These are phyloP conservation scores for Bubo blakistoni DNA, from an alignment of 2,113 vertebrate genomes.

Conservation along the genomic window DNA sequence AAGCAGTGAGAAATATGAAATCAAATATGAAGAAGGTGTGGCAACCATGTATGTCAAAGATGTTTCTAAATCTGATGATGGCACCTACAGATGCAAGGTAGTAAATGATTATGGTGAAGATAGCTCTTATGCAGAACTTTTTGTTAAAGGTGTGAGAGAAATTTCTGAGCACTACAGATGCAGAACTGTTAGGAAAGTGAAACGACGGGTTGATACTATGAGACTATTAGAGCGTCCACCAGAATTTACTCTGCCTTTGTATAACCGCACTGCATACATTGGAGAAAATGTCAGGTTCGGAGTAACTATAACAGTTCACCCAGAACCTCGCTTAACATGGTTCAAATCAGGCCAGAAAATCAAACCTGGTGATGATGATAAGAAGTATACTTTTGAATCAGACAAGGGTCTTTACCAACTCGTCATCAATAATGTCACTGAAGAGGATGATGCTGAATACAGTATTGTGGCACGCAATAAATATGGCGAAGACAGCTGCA, in stretches of 20 bases:
- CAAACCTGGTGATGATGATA: constrained; percentile 88
- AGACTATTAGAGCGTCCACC: constrained; percentile 93
- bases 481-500: constrained; percentile 95
- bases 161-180: constrained; percentile 86
- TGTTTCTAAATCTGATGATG: constrained; percentile 88
- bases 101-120: constrained; percentile 96
- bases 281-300: constrained; percentile 91
- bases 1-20: constrained; percentile 88
- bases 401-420: constrained; percentile 97
- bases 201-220: constrained; percentile 89
- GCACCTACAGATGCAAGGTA: constrained; percentile 95
- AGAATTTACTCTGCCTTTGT: constrained; percentile 95
- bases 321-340: constrained; percentile 94
- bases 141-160: constrained; percentile 87
- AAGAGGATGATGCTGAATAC: constrained; percentile 92
- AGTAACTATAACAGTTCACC: constrained; percentile 97
- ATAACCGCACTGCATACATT: constrained; percentile 87
- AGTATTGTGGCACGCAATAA: constrained; percentile 90
- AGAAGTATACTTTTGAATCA: constrained; percentile 89
- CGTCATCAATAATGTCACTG: constrained; percentile 83
- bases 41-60: constrained; percentile 89
- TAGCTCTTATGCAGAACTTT: constrained; percentile 92
- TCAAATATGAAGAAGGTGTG: constrained; percentile 91
- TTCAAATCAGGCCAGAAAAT: constrained; percentile 96
- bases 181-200: constrained; percentile 89